Conservation (phyloP, 2,797 vertebrate species). For the Enteromius afrohamiltoni region DNA sequence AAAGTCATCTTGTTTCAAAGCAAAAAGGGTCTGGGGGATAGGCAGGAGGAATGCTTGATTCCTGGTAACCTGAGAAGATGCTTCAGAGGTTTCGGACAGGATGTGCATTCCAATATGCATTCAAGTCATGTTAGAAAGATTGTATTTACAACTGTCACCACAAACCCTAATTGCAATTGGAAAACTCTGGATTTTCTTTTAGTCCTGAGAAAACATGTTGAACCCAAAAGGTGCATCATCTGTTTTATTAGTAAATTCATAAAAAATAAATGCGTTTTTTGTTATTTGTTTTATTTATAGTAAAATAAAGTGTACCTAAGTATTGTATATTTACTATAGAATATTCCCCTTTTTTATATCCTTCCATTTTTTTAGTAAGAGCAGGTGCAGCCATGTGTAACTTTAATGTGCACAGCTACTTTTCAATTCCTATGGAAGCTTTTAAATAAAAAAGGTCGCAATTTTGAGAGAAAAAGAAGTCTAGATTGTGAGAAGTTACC, state of each 20-base stretch:
- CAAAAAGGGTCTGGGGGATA: constrained; percentile 37
- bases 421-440: too few relatives aligned
- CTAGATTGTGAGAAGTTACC: not conserved
- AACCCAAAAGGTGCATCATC: too few relatives aligned
- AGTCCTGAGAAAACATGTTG: not conserved
- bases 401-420: not conserved
- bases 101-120: constrained; percentile 27
- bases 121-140: not conserved
- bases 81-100: constrained; percentile 33
- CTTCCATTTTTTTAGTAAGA: not conserved
- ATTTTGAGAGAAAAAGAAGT: not conserved
- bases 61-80: constrained; percentile 20
- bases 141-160: not conserved
- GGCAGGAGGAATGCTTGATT: constrained; percentile 33
- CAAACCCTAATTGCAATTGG: not conserved
- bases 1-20: constrained; percentile 71
- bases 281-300: too few relatives aligned
- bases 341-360: not conserved
- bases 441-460: too few relatives aligned
- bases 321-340: too few relatives aligned
- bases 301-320: too few relatives aligned
- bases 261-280: not conserved
- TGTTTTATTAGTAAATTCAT: not conserved
- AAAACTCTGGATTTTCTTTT: not conserved
- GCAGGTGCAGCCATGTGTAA: not conserved